Evolutionary conservation across 1,140 invertebrate genomes (phyloP).

Genomic region (Tetragonula clypearis): DNA sequence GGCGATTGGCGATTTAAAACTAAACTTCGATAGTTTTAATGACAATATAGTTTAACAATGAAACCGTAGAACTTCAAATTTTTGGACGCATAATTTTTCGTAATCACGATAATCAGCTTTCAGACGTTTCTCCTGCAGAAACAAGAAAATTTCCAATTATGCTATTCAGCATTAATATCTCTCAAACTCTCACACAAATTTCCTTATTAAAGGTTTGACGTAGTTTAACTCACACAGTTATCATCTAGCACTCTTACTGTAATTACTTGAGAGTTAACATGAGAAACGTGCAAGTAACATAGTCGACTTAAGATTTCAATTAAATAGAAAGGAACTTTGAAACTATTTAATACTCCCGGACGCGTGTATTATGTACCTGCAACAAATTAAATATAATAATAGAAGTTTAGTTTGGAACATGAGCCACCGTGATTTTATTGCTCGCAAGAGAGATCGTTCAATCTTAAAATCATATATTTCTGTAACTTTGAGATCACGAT

Average conservation of each 20-base stretch:
- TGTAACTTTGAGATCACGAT: background rate
- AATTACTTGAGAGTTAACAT: background rate
- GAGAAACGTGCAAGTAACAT: background rate
- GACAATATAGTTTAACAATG: too few relatives aligned
- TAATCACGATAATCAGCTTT: too few relatives aligned
- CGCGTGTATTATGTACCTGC: background rate
- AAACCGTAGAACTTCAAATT: too few relatives aligned
- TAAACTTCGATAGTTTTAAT: too few relatives aligned
- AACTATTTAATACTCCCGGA: background rate
- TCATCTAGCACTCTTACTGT: background rate
- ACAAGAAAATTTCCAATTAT: too few relatives aligned
- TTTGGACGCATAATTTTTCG: too few relatives aligned
- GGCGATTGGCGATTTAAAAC: too few relatives aligned
- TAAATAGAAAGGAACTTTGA: background rate
- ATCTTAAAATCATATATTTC: background rate
- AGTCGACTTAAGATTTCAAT: background rate
- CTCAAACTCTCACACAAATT: constrained; percentile 37
- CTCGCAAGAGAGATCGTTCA: background rate
- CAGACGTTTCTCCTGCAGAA: too few relatives aligned
- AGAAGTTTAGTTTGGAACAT: background rate
- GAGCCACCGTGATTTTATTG: background rate
- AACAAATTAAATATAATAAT: background rate
- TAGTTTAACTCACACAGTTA: constrained; percentile 11
- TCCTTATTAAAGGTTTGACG: constrained; percentile 39
- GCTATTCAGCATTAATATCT: constrained; percentile 44